Conservation (phyloP, 2,888 invertebrate genomes). For the Asteroscopus sphinx region DNA sequence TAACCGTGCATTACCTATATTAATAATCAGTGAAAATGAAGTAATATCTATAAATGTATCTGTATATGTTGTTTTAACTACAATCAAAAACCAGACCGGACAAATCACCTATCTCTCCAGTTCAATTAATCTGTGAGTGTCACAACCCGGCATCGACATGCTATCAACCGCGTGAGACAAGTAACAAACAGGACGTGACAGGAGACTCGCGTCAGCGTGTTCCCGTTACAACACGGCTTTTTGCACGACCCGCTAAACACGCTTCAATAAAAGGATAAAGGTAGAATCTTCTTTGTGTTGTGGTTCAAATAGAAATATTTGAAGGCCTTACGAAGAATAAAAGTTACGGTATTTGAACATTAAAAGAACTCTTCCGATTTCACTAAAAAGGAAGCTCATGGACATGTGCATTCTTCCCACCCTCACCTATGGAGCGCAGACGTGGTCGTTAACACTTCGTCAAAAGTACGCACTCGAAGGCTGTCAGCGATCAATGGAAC, state of each 20-base stretch:
- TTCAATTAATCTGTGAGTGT: slow-evolving; percentile 25
- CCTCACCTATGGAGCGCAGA: no score
- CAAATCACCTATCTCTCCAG: background rate
- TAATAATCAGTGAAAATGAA: no score
- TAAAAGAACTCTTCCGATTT: no score
- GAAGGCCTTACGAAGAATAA: background rate
- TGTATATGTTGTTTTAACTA: background rate
- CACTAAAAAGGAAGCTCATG: no score
- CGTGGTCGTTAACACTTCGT: no score
- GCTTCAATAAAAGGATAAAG: slow-evolving; percentile 31
- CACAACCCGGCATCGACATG: slow-evolving; percentile 41
- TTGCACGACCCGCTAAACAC: slow-evolving; percentile 32
- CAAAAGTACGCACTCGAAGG: no score
- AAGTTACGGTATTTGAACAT: no score
- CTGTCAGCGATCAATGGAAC: no score
- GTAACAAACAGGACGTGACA: slow-evolving; percentile 38
- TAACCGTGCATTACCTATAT: no score
- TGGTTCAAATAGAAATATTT: background rate
- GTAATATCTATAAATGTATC: no score
- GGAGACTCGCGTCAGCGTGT: slow-evolving; percentile 32
- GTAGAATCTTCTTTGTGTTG: slow-evolving; percentile 18
- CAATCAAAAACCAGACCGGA: background rate
- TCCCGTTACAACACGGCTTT: slow-evolving; percentile 37
- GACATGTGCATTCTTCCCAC: no score
- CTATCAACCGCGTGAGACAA: slow-evolving; percentile 43